phyloP scores from a whole-genome alignment of 2,888 invertebrate genomes.

The Tuberolachnus salignus region DNA sequence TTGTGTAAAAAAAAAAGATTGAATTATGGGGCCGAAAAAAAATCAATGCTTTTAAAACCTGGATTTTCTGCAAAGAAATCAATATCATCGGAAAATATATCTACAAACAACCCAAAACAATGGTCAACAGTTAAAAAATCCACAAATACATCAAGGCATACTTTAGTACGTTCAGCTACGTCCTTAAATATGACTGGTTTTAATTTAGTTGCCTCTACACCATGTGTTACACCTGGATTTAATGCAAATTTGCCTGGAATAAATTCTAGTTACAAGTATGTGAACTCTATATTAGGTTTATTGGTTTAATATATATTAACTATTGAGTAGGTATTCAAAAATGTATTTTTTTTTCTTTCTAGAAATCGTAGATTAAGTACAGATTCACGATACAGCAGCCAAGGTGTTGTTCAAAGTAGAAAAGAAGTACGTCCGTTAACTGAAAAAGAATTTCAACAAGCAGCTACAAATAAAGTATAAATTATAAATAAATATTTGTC shows the following conservation, averaged over 20 bases:
- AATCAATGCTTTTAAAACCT: constrained; percentile 42
- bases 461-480: constrained; percentile 54
- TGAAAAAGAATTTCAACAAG: constrained; percentile 57
- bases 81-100: constrained; percentile 40
- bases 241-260: constrained; percentile 51
- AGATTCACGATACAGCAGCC: constrained; percentile 56
- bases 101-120: constrained; percentile 33
- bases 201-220: constrained; percentile 51
- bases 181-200: constrained; percentile 45
- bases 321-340: not conserved
- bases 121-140: constrained; percentile 41
- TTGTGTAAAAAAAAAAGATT: constrained; percentile 9
- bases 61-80: constrained; percentile 52
- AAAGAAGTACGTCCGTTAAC: constrained; percentile 57
- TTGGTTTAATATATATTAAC: too few relatives aligned
- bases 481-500: constrained; percentile 8
- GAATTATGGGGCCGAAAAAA: constrained; percentile 31
- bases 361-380: constrained; percentile 46
- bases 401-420: constrained; percentile 56
- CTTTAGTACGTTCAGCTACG: constrained; percentile 29
- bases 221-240: constrained; percentile 40
- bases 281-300: not conserved
- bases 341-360: not conserved
- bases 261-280: constrained; percentile 47
- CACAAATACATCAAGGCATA: not conserved